Percentiles rank a stretch among this genome's conserved stretches.
phyloP scores from a whole-genome alignment of 2,797 vertebrate genomes.

The Eupleurogrammus muticus region DNA sequence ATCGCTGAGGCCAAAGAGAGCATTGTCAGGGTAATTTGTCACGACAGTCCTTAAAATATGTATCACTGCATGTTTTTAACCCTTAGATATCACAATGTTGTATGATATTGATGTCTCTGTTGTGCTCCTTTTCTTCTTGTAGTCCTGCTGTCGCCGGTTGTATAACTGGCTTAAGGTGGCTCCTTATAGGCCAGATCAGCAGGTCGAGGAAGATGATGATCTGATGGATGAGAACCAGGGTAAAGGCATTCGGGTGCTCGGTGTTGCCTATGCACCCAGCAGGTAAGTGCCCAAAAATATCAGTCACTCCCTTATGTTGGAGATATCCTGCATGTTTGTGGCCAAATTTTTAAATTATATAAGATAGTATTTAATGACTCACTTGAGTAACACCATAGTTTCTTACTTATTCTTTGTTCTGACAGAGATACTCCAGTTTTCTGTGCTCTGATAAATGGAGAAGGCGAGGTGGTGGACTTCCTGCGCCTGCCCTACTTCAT shows the following conservation, averaged over 20 bases:
- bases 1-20: slow-evolving; percentile 95
- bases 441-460: slow-evolving; percentile 95
- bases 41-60: background rate
- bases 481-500: slow-evolving; percentile 96
- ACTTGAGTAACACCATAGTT: too few relatives aligned
- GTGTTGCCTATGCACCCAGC: slow-evolving; percentile 94
- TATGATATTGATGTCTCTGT: background rate
- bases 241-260: slow-evolving; percentile 95
- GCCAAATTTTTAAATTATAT: background rate
- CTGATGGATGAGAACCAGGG: slow-evolving; percentile 98
- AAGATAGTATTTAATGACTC: too few relatives aligned
- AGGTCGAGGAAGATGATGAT: slow-evolving; percentile 97
- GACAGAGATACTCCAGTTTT: slow-evolving; percentile 96
- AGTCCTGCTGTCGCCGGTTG: slow-evolving; percentile 96
- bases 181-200: slow-evolving; percentile 96
- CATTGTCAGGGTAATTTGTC: slow-evolving; percentile 89
- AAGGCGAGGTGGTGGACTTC: slow-evolving; percentile 98
- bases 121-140: slow-evolving; percentile 7
- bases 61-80: background rate
- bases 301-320: background rate
- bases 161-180: slow-evolving; percentile 98
- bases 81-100: background rate
- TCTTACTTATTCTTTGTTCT: background rate
- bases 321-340: background rate
- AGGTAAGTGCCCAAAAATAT: slow-evolving; percentile 81